Evolutionary conservation across 2,113 vertebrate species (phyloP), one percentile per base, ranked within the genome.

Genomic region (Arenaria interpres): DNA sequence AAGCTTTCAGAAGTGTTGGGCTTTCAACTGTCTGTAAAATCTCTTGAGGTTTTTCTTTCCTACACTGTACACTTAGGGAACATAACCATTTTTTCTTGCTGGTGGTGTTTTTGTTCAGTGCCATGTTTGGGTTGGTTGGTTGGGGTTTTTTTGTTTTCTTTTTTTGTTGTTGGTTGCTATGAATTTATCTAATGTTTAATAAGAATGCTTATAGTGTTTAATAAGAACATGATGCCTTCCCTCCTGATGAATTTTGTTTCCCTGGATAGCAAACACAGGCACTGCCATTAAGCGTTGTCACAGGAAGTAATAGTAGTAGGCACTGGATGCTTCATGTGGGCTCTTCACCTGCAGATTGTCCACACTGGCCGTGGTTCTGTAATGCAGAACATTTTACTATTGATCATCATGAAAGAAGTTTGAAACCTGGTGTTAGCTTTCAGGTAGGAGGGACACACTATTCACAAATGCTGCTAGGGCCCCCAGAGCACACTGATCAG

Each of bases 361-460:
- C n/a, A 12, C 10, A 17, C 11, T 54, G 20, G 18, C 12, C 15
- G 4, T 12, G 16, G 12, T 18, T 66, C 33, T 59, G 4, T 48
- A 43, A 12, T 0, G 1, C 9, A 48, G 39, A 75, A 21, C 1
- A 0, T 64, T 85, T 90, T 15, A 6, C 30, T 69, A 0, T 4
- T 79, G 17, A 7, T 74, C 27, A 12, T 12, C 12, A 59, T 30
- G 21, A 53, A 59, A 48, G 32, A 57, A 64, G 19, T 32, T 19
- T 39, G 30, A 85, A 72, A 82, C 8, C 3, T 11, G 24, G 32
- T 18, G 28, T 5, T 6, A 21, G 14, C 30, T 37, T 74, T 90
- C 13, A 43, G 24, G 24, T 50, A 41, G 59, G 51, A 76, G 22
- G 41, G n/a, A 41, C 7, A 77, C 50, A 80, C 51, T 27, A 33